Percentiles rank a stretch among this genome's conserved stretches.
phyloP scores from a whole-genome alignment of 2,888 invertebrate species.

The Anaspis maculata region DNA sequence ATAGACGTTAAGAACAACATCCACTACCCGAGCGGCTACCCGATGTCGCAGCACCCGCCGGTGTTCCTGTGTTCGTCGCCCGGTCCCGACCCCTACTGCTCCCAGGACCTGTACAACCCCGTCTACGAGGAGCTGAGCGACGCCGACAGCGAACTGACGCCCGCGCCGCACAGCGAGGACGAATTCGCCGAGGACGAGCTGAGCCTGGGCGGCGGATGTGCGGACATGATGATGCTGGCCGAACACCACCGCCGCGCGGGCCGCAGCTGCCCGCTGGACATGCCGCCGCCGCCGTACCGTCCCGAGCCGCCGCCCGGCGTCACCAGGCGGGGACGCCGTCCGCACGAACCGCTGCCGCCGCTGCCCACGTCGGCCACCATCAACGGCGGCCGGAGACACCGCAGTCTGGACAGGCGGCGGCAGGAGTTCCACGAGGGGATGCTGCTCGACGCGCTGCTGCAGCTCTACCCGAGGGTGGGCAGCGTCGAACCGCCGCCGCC shows the following conservation, averaged over 20 bases:
- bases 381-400: slow-evolving; percentile 44
- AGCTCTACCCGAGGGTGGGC: slow-evolving; percentile 64
- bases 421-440: slow-evolving; percentile 76
- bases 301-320: slow-evolving; percentile 38
- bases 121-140: slow-evolving; percentile 75
- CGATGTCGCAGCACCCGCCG: slow-evolving; percentile 53
- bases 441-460: slow-evolving; percentile 62
- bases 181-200: slow-evolving; percentile 82
- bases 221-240: no score
- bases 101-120: slow-evolving; percentile 62
- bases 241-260: no score
- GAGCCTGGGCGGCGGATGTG: slow-evolving; percentile 50
- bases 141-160: slow-evolving; percentile 48
- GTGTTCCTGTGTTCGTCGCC: slow-evolving; percentile 65
- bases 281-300: slow-evolving; percentile 41
- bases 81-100: slow-evolving; percentile 56
- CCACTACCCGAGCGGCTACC: slow-evolving; percentile 54
- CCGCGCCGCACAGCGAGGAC: slow-evolving; percentile 67
- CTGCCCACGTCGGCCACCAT: no score
- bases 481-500: slow-evolving; percentile 55
- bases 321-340: slow-evolving; percentile 48
- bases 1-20: slow-evolving; percentile 57
- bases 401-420: slow-evolving; percentile 48
- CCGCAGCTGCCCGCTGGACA: slow-evolving; percentile 31
- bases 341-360: slow-evolving; percentile 52